Percentiles rank a stretch among this genome's conserved stretches.
Evolutionary conservation across 2,888 invertebrate species (phyloP).

Genomic region (Drosophila kokeensis): DNA sequence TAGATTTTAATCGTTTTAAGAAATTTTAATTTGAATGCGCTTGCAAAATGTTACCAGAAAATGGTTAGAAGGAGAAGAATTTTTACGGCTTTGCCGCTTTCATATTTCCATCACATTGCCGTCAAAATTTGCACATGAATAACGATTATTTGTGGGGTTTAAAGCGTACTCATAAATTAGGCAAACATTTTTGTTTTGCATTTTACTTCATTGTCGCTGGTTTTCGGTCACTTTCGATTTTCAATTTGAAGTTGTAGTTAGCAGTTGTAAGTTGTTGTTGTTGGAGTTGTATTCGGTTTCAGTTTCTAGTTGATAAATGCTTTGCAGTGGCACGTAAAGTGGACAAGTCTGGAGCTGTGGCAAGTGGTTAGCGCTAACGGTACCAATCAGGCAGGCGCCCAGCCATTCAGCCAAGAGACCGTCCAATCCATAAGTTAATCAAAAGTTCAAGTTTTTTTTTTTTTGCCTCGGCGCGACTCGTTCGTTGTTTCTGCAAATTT

Average conservation of each 20-base stretch:
- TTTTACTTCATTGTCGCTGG: slow-evolving; percentile 65
- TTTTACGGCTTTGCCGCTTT: background rate
- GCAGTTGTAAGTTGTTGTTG: slow-evolving; percentile 17
- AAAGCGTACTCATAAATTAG: slow-evolving; percentile 45
- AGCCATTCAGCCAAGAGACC: slow-evolving; percentile 1
- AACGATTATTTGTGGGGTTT: slow-evolving; percentile 6
- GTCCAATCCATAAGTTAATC: slow-evolving; percentile 73
- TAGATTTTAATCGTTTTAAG: background rate
- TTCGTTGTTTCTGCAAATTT: slow-evolving; percentile 37
- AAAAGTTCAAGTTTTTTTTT: slow-evolving; percentile 70
- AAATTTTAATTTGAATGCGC: background rate
- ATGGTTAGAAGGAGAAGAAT: background rate
- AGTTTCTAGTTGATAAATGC: slow-evolving; percentile 61
- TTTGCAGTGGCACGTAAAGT: slow-evolving; percentile 61
- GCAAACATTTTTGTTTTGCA: slow-evolving; percentile 33
- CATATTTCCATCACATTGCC: background rate
- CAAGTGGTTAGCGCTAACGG: slow-evolving; percentile 55
- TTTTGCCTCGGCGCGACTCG: slow-evolving; percentile 17
- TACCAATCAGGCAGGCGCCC: slow-evolving; percentile 26
- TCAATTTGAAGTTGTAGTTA: slow-evolving; percentile 20
- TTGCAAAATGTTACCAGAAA: background rate
- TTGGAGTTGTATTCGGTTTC: slow-evolving; percentile 29
- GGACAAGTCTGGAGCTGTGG: slow-evolving; percentile 56
- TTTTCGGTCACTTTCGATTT: slow-evolving; percentile 75
- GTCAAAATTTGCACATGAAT: background rate